Percentiles rank a stretch among this genome's conserved stretches.
phyloP scores from a whole-genome alignment of 2,113 vertebrate genomes.

The Erythrocercus mccallii region DNA sequence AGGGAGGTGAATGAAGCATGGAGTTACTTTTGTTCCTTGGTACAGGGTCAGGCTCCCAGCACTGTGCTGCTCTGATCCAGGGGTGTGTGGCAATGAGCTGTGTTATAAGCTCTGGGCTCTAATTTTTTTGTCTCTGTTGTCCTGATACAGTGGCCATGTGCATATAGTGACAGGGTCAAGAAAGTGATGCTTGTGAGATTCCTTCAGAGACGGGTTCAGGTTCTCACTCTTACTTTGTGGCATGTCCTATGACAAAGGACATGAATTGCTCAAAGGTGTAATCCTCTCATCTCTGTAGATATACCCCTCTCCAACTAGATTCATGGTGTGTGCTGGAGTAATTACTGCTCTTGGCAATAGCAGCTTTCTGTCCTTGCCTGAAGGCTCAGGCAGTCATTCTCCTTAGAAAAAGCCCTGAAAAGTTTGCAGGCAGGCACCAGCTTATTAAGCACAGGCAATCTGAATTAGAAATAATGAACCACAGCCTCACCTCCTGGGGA shows the following conservation, averaged over 20 bases:
- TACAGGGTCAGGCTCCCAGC: not conserved
- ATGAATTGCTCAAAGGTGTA: not conserved
- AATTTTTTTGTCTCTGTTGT: not conserved
- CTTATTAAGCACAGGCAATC: not conserved
- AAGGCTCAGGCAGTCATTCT: not conserved
- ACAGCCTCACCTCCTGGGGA: not conserved
- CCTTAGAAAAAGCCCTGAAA: not conserved
- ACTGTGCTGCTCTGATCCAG: not conserved
- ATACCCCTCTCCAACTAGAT: rapidly evolving
- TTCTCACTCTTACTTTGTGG: not conserved
- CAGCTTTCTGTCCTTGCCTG: not conserved
- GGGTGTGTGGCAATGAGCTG: not conserved
- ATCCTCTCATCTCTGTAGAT: not conserved
- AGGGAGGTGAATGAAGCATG: not conserved
- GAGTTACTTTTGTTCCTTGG: not conserved
- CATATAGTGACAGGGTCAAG: not conserved
- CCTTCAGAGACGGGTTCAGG: not conserved
- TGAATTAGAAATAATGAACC: not conserved
- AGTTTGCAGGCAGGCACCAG: not conserved
- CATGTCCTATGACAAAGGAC: not conserved
- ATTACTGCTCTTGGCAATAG: not conserved
- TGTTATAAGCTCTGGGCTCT: not conserved
- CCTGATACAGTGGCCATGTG: not conserved
- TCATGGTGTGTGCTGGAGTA: not conserved
- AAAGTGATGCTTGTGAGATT: not conserved